phyloP scores from a whole-genome alignment of 2,797 vertebrate genomes.

The Centropyge bicolor region DNA sequence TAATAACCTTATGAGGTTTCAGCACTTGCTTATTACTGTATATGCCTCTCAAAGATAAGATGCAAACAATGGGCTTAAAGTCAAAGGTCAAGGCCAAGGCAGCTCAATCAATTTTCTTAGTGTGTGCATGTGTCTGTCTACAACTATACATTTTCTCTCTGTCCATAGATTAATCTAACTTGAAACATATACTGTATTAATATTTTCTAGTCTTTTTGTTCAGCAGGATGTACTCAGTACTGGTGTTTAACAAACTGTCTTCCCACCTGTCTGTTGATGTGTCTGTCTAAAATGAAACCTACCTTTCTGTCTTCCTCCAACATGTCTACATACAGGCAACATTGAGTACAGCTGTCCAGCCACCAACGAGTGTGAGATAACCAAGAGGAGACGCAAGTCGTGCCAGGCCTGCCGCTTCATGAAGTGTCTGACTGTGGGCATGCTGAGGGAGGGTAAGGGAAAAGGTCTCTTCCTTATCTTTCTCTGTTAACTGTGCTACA shows the following conservation, averaged over 20 bases:
- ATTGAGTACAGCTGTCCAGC: constrained; percentile 99
- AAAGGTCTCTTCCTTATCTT: constrained; percentile 79
- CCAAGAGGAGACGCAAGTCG: constrained; percentile 99
- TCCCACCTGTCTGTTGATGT: constrained; percentile 19
- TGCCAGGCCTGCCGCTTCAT: constrained; percentile 99
- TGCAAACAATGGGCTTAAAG: not conserved
- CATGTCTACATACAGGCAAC: constrained; percentile 89
- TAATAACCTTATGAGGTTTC: not conserved
- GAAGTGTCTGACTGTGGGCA: constrained; percentile 99
- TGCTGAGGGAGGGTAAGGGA: constrained; percentile 99
- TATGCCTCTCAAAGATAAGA: not conserved
- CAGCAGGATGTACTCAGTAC: not conserved
- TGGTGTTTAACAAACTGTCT: not conserved
- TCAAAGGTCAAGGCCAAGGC: constrained; percentile 4
- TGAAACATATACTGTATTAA: not conserved
- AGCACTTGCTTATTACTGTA: not conserved
- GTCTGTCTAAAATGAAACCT: constrained; percentile 72
- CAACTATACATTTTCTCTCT: not conserved
- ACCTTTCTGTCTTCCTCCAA: constrained; percentile 66
- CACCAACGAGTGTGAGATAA: constrained; percentile 99
- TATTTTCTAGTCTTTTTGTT: not conserved
- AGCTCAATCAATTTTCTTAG: not conserved
- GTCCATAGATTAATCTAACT: not conserved
- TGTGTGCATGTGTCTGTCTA: not conserved
- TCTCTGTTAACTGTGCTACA: constrained; percentile 69